Evolutionary conservation across 2,113 vertebrate species (phyloP), one percentile per base, ranked within the genome.

Genomic region (Archocentrus centrarchus): DNA sequence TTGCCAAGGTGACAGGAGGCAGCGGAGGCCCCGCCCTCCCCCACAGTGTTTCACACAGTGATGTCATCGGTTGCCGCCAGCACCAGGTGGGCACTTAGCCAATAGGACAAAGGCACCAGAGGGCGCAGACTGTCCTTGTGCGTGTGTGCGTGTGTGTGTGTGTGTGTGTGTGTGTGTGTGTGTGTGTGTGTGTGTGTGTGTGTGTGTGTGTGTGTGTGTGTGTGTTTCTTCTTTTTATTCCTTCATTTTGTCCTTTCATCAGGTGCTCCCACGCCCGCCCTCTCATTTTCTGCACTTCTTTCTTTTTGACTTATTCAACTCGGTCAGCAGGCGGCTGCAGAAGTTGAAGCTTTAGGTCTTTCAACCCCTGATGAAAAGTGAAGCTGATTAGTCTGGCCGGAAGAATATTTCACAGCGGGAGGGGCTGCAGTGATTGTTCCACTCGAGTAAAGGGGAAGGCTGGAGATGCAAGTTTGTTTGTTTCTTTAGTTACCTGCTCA

Each of bases 1-100:
- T 94, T 94, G 91, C 94, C 87, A 93, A 44, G 90, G 94, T 90
- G 93, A 94, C 89, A 79, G 79, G 88, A 93, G 89, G 79, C 78
- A 91, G 81, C 44, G 22, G 50, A 82, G 82, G 84, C 85, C 90
- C 91, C 88, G 30, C 88, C 84, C 80, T 88, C 62, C 75, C 91
- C 87, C 3, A 60, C 66, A 32, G 79, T 4, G 85, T 85, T 94
- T 93, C 86, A 89, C 83, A 87, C 30, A 84, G 77, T 92, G 93
- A 94, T 93, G 88, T 93, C 92, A 94, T 88, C 78, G 60, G 79
- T 87, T 88, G 91, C 88, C 68, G 86, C 83, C 60, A 11, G 84
- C 62, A 15, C 85, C 73, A 24, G 79, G 55, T 17, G 18, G 87
- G 81, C 85, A 84, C 77, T 86, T 58, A 87, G 75, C 92, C 91